These are phyloP conservation scores for Telmatochromis sp. DNA, from an alignment of 2,113 vertebrate genomes.

Conservation along the genomic window DNA sequence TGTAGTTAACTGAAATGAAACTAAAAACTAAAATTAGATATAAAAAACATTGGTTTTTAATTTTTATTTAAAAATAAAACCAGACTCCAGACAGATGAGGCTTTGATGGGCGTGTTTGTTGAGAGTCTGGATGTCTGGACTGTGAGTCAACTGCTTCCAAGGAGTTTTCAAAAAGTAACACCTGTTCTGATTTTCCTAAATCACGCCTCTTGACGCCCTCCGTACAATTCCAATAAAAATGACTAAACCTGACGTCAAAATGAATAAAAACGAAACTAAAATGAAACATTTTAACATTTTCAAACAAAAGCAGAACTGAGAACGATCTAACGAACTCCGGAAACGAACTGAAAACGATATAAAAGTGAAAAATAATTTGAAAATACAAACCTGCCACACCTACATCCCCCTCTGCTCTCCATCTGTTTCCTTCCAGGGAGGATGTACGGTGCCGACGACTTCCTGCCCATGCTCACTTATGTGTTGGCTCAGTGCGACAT, in stretches of 20 bases:
- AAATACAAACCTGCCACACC: not conserved
- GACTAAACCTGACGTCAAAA: not conserved
- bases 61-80: not conserved
- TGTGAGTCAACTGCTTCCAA: not conserved
- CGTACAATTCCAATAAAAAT: fast-evolving
- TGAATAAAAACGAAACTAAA: fast-evolving
- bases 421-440: slow-evolving; percentile 75
- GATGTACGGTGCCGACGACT: slow-evolving; percentile 95
- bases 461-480: slow-evolving; percentile 91
- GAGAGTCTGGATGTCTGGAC: not conserved
- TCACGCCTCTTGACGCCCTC: not conserved
- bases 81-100: not conserved
- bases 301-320: not conserved
- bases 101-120: not conserved
- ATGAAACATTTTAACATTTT: not conserved
- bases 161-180: not conserved
- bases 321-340: not conserved
- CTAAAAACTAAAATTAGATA: not conserved
- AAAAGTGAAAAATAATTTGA: not conserved
- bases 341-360: fast-evolving
- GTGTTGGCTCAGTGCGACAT: slow-evolving; percentile 95
- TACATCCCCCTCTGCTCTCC: not conserved
- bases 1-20: not conserved
- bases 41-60: not conserved
- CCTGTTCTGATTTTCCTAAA: not conserved